Evolutionary conservation across 2,797 vertebrate genomes (phyloP).

Genomic region (Remorina albescens): DNA sequence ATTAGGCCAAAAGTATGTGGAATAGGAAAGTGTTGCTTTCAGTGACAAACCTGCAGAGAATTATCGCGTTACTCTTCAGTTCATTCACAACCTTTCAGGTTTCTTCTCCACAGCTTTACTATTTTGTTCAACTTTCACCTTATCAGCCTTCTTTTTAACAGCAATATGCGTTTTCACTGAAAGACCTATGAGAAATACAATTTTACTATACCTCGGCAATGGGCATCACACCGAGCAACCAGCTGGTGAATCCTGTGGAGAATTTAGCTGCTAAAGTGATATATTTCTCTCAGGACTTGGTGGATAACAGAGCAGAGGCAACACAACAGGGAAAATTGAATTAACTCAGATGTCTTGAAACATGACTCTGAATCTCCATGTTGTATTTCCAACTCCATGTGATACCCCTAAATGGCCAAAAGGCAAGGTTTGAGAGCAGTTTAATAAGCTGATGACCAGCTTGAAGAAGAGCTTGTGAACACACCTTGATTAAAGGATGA

Average conservation of each 20-base stretch:
- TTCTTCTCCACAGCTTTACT: not conserved
- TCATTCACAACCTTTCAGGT: not conserved
- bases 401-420: not conserved
- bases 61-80: not conserved
- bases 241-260: not conserved
- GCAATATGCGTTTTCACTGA: not conserved
- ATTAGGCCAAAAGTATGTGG: not conserved
- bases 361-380: not conserved
- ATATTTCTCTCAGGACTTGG: not conserved
- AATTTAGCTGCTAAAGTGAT: not conserved
- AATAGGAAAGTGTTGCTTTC: not conserved
- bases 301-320: conserved; percentile 5
- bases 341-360: no score
- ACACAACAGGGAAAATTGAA: not conserved
- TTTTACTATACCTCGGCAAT: not conserved
- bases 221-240: not conserved
- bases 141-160: not conserved
- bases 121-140: not conserved
- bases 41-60: not conserved
- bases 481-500: not conserved
- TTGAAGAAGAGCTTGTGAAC: not conserved
- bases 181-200: not conserved
- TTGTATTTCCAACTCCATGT: not conserved
- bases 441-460: not conserved
- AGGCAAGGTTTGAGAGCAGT: no score